phyloP scores from a whole-genome alignment of 2,888 invertebrate species.

The Napeogenes inachia region DNA sequence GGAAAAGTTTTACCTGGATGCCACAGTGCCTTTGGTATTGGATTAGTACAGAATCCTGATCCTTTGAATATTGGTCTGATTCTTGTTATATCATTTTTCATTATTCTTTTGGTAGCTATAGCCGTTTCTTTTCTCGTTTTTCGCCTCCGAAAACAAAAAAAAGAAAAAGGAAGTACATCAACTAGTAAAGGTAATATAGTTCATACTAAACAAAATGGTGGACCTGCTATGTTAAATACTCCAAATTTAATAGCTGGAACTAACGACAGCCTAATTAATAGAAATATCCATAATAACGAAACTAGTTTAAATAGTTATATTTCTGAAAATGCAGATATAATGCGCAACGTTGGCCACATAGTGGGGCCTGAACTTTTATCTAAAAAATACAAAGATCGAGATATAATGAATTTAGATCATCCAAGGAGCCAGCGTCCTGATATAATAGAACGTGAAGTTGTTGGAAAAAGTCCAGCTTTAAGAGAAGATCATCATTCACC shows the following conservation, averaged over 20 bases:
- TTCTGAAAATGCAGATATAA: conserved; percentile 84
- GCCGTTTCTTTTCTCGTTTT: conserved; percentile 95
- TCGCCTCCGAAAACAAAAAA: conserved; percentile 89
- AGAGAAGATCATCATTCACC: conserved; percentile 88
- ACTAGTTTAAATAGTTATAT: conserved; percentile 83
- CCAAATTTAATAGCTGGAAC: conserved; percentile 82
- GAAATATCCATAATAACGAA: conserved; percentile 83
- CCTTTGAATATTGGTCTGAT: conserved; percentile 95
- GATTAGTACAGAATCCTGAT: conserved; percentile 87
- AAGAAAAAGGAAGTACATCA: conserved; percentile 85
- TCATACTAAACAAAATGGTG: conserved; percentile 88
- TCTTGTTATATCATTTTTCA: conserved; percentile 95
- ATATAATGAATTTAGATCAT: conserved; percentile 83
- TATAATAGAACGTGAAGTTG: conserved; percentile 93
- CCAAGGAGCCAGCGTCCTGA: conserved; percentile 92
- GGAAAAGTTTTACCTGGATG: conserved; percentile 88
- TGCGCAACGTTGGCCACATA: conserved; percentile 86
- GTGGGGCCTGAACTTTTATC: conserved; percentile 91
- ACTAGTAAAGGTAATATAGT: conserved; percentile 82
- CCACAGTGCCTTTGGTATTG: conserved; percentile 84
- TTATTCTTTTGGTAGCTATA: conserved; percentile 91
- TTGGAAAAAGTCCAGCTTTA: conserved; percentile 88
- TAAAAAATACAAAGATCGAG: conserved; percentile 92
- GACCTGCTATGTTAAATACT: conserved; percentile 82
- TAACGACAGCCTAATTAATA: conserved; percentile 82